A percentile compares a stretch with the other conserved stretches of the same genome.
Evolutionary conservation across 92 coral and sea anemone species (phyloP).

Genomic region (Blastomussa wellsi): DNA sequence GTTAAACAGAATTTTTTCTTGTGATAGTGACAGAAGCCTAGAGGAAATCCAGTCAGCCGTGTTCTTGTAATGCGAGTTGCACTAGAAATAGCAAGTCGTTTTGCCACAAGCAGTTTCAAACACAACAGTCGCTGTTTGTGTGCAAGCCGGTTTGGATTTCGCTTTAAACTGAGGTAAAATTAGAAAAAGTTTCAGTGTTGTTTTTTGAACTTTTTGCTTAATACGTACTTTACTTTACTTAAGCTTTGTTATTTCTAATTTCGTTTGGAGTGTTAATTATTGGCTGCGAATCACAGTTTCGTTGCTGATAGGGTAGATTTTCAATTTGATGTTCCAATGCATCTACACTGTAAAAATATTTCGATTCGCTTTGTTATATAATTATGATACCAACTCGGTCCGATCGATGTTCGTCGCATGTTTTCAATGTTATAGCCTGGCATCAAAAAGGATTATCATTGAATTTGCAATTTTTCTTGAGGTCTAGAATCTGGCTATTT

Average conservation of each 20-base stretch:
- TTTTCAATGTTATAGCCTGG: background rate
- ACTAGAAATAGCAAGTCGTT: conserved; percentile 1
- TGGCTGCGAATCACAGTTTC: background rate
- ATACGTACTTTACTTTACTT: background rate
- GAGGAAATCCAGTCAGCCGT: background rate
- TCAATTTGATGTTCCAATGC: background rate
- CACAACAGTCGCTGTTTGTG: background rate
- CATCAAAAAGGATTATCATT: background rate
- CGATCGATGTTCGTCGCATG: background rate
- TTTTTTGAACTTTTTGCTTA: background rate
- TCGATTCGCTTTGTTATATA: background rate
- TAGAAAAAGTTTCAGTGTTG: background rate
- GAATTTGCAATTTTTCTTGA: background rate
- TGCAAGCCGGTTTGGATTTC: background rate
- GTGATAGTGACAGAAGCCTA: background rate
- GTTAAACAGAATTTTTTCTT: background rate
- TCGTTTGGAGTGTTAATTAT: background rate
- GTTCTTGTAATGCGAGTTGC: background rate
- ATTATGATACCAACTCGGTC: background rate
- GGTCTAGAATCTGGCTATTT: background rate
- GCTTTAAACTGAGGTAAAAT: background rate
- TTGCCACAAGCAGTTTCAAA: conserved; percentile 7
- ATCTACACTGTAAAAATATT: background rate
- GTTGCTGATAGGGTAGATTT: background rate
- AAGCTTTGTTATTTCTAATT: background rate